Evolutionary conservation across 2,113 vertebrate genomes (phyloP).

Genomic region (Phylloscopus trochilus): DNA sequence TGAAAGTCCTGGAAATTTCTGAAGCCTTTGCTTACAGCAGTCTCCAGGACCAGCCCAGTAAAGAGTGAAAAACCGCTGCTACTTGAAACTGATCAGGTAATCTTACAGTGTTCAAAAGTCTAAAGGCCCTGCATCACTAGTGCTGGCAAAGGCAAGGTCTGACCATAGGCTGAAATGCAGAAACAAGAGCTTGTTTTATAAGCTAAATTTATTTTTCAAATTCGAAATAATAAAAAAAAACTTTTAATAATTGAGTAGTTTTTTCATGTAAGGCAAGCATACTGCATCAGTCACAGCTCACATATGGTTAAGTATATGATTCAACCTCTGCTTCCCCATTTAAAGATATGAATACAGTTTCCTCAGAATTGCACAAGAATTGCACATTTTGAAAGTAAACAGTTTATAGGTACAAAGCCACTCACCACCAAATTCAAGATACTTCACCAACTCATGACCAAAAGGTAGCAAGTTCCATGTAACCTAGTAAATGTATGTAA

Average conservation of each 20-base stretch:
- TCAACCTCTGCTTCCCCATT: not conserved
- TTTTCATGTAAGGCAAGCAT: conserved; percentile 17
- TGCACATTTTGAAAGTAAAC: not conserved
- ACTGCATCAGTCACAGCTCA: not conserved
- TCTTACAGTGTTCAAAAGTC: not conserved
- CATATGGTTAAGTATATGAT: not conserved
- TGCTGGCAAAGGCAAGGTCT: not conserved
- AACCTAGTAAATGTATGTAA: not conserved
- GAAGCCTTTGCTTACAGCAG: not conserved
- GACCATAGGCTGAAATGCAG: not conserved
- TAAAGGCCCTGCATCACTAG: not conserved
- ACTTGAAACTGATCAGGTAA: not conserved
- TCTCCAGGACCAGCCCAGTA: not conserved
- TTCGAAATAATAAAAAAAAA: not conserved
- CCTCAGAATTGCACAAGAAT: not conserved
- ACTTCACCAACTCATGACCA: not conserved
- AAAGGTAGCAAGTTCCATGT: not conserved
- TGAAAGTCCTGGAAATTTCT: not conserved
- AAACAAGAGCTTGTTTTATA: not conserved
- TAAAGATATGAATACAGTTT: not conserved
- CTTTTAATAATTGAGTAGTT: not conserved
- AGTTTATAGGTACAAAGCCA: not conserved
- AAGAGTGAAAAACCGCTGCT: not conserved
- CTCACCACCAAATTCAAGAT: not conserved
- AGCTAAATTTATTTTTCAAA: conserved; percentile 4